Conservation (phyloP, 1,140 invertebrate genomes). For the Caenorhabditis brenneri region DNA sequence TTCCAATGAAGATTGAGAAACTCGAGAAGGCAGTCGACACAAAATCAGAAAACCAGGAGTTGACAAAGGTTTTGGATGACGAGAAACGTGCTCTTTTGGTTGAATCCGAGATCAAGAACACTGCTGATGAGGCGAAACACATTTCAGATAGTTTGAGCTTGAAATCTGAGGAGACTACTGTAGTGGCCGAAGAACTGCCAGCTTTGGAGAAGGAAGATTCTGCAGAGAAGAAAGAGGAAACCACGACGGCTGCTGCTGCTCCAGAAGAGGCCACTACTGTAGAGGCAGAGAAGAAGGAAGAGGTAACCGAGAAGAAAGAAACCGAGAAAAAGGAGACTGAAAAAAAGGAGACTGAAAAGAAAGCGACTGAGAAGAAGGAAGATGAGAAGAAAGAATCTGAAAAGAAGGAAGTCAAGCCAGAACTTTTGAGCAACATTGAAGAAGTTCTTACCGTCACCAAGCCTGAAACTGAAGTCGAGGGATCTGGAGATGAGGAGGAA, state of each 20-base stretch:
- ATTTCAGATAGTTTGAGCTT: background rate
- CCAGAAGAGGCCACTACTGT: background rate
- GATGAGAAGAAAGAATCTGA: no score
- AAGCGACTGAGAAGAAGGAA: no score
- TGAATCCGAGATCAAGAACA: slow-evolving; percentile 20
- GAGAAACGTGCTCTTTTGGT: background rate
- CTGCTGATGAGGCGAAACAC: background rate
- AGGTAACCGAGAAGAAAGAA: no score
- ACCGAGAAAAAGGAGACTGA: background rate
- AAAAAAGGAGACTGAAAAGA: background rate
- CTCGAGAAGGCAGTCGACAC: background rate
- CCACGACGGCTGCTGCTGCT: background rate
- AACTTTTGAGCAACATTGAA: slow-evolving; percentile 13
- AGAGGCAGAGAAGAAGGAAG: background rate
- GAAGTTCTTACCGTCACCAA: slow-evolving; percentile 1
- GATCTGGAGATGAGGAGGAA: slow-evolving; percentile 17
- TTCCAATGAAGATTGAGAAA: slow-evolving; percentile 28
- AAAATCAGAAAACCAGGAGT: slow-evolving; percentile 11
- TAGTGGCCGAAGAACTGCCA: background rate
- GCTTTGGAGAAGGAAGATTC: slow-evolving; percentile 34
- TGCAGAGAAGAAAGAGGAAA: background rate
- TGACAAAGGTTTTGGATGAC: background rate
- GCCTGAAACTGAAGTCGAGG: slow-evolving; percentile 38
- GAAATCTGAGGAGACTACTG: slow-evolving; percentile 12
- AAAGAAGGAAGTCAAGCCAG: no score